A percentile compares a stretch with the other conserved stretches of the same genome.
These are phyloP conservation scores for Ambastaia sidthimunki DNA, from an alignment of 2,797 vertebrate genomes.

Conservation along the genomic window DNA sequence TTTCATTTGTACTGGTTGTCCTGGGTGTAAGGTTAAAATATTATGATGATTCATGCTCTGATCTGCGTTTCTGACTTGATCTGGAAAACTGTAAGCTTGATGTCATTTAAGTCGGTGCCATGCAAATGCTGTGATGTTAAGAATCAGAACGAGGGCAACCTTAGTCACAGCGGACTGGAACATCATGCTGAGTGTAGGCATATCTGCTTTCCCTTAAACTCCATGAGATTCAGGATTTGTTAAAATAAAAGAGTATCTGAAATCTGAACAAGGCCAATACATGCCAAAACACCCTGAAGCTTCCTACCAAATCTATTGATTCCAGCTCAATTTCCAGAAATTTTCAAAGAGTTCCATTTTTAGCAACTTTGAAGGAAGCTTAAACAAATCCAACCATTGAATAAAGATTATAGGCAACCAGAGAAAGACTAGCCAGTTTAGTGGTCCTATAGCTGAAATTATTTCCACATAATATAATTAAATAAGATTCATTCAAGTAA, in stretches of 20 bases:
- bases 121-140: not conserved
- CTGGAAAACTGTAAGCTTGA: not conserved
- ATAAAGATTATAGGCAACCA: constrained; percentile 10
- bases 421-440: constrained; percentile 17
- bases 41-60: not conserved
- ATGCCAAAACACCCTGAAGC: constrained; percentile 36
- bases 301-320: constrained; percentile 38
- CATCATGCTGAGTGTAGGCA: not conserved
- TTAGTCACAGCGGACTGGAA: constrained; percentile 19
- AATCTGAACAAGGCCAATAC: constrained; percentile 44
- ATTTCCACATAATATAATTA: constrained; percentile 9
- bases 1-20: not conserved
- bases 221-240: constrained; percentile 31
- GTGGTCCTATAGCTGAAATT: not conserved
- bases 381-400: constrained; percentile 1
- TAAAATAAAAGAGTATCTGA: constrained; percentile 20
- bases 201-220: constrained; percentile 30
- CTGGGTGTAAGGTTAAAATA: not conserved
- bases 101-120: not conserved
- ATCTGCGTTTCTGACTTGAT: not conserved
- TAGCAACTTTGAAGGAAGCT: not conserved
- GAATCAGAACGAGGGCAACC: constrained; percentile 6
- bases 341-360: constrained; percentile 22
- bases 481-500: constrained; percentile 14
- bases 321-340: constrained; percentile 23